These are phyloP conservation scores for Buceros bicornis DNA, from an alignment of 2,797 vertebrate genomes.

Conservation along the genomic window DNA sequence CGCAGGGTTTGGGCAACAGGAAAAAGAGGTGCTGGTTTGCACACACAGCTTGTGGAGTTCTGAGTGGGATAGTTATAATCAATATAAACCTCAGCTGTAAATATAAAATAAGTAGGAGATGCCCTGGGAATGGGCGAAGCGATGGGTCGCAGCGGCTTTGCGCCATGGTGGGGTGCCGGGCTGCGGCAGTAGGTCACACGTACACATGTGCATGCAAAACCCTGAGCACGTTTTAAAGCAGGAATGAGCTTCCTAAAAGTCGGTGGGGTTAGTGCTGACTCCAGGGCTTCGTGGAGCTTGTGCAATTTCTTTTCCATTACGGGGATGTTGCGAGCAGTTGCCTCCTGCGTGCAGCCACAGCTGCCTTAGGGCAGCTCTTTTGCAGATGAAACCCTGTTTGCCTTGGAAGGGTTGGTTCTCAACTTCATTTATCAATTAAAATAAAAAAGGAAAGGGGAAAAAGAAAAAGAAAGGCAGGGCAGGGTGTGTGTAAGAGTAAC, in stretches of 20 bases:
- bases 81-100: background rate
- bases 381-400: background rate
- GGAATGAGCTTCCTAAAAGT: background rate
- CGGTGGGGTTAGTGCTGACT: background rate
- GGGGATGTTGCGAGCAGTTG: background rate
- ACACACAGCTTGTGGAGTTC: background rate
- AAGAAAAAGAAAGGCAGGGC: background rate
- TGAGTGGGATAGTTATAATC: background rate
- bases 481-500: background rate
- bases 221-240: background rate
- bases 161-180: rapidly evolving
- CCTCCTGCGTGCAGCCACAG: background rate
- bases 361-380: background rate
- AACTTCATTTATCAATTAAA: background rate
- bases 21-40: background rate
- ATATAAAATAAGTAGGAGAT: background rate
- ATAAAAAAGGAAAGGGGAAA: background rate
- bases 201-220: background rate
- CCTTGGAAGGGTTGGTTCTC: background rate
- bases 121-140: background rate
- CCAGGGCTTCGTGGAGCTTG: background rate
- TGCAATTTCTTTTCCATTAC: background rate
- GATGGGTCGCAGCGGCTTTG: background rate
- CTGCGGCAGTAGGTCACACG: rapidly evolving
- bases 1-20: rapidly evolving